Evolutionary conservation across 2,888 invertebrate species (phyloP), one percentile per base, ranked within the genome.

Genomic region (Gastracanthus pulcherrimus): DNA sequence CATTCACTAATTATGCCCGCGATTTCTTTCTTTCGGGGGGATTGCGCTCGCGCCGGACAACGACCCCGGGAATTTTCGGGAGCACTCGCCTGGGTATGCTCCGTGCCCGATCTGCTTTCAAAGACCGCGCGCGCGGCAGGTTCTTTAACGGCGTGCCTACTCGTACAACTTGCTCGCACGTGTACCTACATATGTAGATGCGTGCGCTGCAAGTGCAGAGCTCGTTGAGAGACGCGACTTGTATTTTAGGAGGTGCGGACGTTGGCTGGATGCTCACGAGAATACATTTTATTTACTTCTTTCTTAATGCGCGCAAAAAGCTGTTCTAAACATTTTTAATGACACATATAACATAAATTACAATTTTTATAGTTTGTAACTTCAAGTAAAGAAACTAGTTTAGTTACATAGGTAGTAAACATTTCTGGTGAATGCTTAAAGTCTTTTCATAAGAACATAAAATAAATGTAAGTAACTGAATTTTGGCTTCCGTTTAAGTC

Each of bases 1-100:
- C 90, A 90, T 90, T 90, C 89, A 88, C 88, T 90, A 90, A 90
- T 90, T 90, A 90, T 90, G 90, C 89, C 86, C 87, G 89, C 87
- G 88, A 89, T 89, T 90, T 89, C 89, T 90, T 90, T 90, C 90
- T 88, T 88, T 88, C 88, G 86, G 85, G 82, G 84, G 76, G 80
- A 76, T 70, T 64, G 45, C 72, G 67, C 69, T 69, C 76, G 34
- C 41, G 19, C 34, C 62, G 74, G 29, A 48, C 76, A 23, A 48
- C 62, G 76, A 79, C 76, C 79, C 26, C 67, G 51, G n/a, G 45
- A 71, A 66, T 75, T 78, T 82, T 79, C 70, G 64, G 60, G 41
- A 36, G 23, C 41, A 9, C 55, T 9, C 64, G 31, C 13, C 2
- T 51, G 6, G 4, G 11, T n/a, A 48, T 3, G 16, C 19, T 2